Percentiles rank a stretch among this genome's conserved stretches.
These are phyloP conservation scores for Chymomyza amoena DNA, from an alignment of 2,888 invertebrate genomes.

Conservation along the genomic window DNA sequence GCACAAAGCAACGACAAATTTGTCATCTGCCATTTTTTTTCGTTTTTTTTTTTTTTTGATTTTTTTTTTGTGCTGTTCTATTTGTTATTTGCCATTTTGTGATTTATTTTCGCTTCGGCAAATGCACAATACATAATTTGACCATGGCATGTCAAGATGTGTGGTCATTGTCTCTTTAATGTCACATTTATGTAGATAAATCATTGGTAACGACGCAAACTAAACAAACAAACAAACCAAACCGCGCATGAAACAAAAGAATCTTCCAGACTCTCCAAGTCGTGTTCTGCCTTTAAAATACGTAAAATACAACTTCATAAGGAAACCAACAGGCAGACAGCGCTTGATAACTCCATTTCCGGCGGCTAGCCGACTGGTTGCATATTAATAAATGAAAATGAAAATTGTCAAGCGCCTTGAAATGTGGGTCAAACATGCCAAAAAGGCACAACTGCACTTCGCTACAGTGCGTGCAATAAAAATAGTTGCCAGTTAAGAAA, in stretches of 20 bases:
- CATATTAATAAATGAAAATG: conserved; percentile 55
- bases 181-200: conserved; percentile 64
- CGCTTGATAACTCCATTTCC: conserved; percentile 62
- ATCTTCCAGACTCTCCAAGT: neutral
- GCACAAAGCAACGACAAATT: neutral
- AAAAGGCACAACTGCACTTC: conserved; percentile 27
- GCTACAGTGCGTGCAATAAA: conserved; percentile 28
- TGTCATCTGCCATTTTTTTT: conserved; percentile 7
- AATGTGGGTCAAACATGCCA: conserved; percentile 65
- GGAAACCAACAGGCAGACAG: conserved; percentile 14
- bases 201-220: conserved; percentile 45
- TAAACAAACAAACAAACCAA: neutral
- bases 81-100: conserved; percentile 29
- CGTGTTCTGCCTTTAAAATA: neutral
- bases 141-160: conserved; percentile 69
- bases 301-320: conserved; percentile 10
- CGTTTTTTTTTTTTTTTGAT: neutral
- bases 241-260: neutral
- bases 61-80: neutral
- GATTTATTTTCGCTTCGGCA: conserved; percentile 69
- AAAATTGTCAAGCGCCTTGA: conserved; percentile 61
- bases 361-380: conserved; percentile 21
- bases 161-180: conserved; percentile 69
- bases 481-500: conserved; percentile 37
- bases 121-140: conserved; percentile 65